Base-by-base conservation (phyloP, 2,797 vertebrate species). In the Serranus cabrilla region DNA sequence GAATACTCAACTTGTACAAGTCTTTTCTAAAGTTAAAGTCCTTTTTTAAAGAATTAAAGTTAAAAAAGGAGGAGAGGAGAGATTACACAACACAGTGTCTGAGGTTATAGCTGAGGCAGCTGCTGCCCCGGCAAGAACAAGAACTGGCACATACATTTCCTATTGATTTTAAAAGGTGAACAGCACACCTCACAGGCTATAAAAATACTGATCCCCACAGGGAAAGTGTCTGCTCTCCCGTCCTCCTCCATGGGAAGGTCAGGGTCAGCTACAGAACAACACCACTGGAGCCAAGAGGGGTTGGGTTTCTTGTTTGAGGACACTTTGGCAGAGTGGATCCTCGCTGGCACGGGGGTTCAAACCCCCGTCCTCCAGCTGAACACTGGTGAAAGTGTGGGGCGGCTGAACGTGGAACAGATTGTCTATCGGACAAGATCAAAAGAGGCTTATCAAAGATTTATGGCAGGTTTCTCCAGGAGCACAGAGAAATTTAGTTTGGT, bases 101-200 rank as follows among this genome's bases (percentile, higher is more conserved):
- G 34, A 43, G 1, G 20, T 78, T 70, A 43, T 11, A 68, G 13
- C 68, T 39, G 54, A 82, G 58, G 55, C 47, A 66, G 61, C 51
- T 62, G 52, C 61, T 61, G 46, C 56, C 2, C 50, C 37, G 52
- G 47, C 50, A 76, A 57, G 27, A 23, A 76, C 18, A 71, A 37
- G 34, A 76, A 70, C 59, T 39, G 52, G 39, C 55, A 37, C 49
- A 66, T n/a, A 43, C 49, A 81, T 77, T 61, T 61, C 50, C 47
- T 60, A 73, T 71, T 73, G 52, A 85, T 83, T 87, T 78, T 34
- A 79, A 59, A 61, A 64, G 51, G 61, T 64, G 58, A 86, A 67
- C 52, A 54, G 61, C 63, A 55, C 47, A 47, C 40, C 67, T 72
- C 62, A 49, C 18, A 25, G 57, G 64, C 72, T 68, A 54, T 69